Conservation (phyloP, 2,888 invertebrate species). For the Folsomia candida region DNA sequence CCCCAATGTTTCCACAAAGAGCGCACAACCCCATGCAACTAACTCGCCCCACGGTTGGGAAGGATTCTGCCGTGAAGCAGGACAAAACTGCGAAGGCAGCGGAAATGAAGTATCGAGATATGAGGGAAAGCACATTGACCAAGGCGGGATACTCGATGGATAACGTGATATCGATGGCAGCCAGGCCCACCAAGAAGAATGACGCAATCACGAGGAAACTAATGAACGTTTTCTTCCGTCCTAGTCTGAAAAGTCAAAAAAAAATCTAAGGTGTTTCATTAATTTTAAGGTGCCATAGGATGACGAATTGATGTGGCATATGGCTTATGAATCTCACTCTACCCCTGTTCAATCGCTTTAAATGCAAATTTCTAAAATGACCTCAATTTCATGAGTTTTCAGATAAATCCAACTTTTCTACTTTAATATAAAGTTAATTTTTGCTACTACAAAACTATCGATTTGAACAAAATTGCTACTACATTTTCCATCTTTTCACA, state of each 20-base stretch:
- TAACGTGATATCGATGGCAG: constrained; percentile 23
- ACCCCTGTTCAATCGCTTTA: too few relatives aligned
- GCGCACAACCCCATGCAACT: constrained; percentile 40
- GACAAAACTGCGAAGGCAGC: constrained; percentile 39
- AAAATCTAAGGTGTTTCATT: too few relatives aligned
- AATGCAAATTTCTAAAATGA: too few relatives aligned
- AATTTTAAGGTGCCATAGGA: too few relatives aligned
- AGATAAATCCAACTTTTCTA: too few relatives aligned
- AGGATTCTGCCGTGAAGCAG: constrained; percentile 41
- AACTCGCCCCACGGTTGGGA: constrained; percentile 35
- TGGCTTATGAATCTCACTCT: not conserved
- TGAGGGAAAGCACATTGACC: constrained; percentile 26
- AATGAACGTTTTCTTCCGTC: constrained; percentile 34
- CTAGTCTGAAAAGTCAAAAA: constrained; percentile 26
- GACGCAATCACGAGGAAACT: constrained; percentile 26
- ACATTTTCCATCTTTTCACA: too few relatives aligned
- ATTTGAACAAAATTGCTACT: too few relatives aligned
- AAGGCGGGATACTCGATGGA: constrained; percentile 21
- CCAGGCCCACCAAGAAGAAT: constrained; percentile 23
- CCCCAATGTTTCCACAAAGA: constrained; percentile 41
- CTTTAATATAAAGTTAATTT: too few relatives aligned
- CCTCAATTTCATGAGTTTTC: too few relatives aligned
- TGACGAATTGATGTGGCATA: not conserved
- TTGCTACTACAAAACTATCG: too few relatives aligned
- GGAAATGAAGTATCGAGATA: constrained; percentile 30